phyloP scores from a whole-genome alignment of 2,113 vertebrate genomes.

The Phalacrocorax carbo region DNA sequence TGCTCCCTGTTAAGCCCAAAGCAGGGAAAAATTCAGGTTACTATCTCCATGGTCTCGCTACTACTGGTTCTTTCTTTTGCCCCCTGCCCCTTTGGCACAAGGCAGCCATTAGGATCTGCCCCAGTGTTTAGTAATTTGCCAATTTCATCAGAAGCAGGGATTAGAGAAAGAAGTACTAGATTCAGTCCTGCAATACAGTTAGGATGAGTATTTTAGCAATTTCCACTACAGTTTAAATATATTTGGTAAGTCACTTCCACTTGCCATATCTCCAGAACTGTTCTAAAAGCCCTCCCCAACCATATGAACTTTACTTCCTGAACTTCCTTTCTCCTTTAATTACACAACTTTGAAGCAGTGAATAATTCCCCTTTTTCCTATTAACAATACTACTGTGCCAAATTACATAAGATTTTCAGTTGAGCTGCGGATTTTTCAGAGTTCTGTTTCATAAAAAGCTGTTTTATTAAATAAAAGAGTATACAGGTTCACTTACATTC shows the following conservation, averaged over 20 bases:
- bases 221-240: not conserved
- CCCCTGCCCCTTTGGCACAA: not conserved
- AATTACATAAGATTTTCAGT: not conserved
- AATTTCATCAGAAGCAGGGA: not conserved
- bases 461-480: not conserved
- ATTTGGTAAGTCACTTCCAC: not conserved
- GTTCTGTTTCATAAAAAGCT: not conserved
- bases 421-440: not conserved
- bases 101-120: not conserved
- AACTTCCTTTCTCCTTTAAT: not conserved
- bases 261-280: not conserved
- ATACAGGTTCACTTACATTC: slow-evolving; percentile 83
- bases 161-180: not conserved
- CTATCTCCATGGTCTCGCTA: not conserved
- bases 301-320: not conserved
- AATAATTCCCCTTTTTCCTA: not conserved
- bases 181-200: not conserved
- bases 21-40: not conserved
- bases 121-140: not conserved
- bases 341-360: not conserved
- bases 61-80: not conserved
- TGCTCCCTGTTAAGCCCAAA: not conserved
- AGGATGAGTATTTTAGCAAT: not conserved
- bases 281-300: not conserved
- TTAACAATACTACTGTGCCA: not conserved